phyloP scores from a whole-genome alignment of 2,113 vertebrate genomes.

The Calidris pygmaea region DNA sequence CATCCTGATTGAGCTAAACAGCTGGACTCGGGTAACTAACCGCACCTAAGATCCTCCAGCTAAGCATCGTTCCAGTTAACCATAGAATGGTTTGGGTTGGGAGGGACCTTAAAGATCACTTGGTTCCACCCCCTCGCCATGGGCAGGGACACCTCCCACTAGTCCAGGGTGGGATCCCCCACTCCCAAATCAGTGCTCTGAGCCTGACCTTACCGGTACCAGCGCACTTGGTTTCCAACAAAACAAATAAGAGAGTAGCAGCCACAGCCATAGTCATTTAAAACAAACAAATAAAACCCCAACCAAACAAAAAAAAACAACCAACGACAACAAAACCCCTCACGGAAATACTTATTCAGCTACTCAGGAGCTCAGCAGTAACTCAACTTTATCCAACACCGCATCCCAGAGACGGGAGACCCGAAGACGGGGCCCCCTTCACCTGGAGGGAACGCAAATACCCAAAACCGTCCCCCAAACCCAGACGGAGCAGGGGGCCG shows the following conservation, averaged over 20 bases:
- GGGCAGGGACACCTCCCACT: not conserved
- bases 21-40: not conserved
- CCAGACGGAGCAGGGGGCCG: not conserved
- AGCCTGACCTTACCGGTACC: not conserved
- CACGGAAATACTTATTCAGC: not conserved
- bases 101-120: not conserved
- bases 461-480: too few relatives aligned
- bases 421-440: not conserved
- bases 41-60: not conserved
- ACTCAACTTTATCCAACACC: not conserved
- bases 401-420: not conserved
- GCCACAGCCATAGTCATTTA: accelerated
- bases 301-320: too few relatives aligned
- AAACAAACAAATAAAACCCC: too few relatives aligned
- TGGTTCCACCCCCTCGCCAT: not conserved
- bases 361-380: not conserved
- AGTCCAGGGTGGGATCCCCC: too few relatives aligned
- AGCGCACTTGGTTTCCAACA: not conserved
- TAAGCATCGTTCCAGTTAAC: accelerated
- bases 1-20: accelerated
- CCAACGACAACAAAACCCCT: too few relatives aligned
- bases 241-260: too few relatives aligned
- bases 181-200: not conserved
- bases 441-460: accelerated
- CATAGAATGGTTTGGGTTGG: not conserved